Evolutionary conservation across 1,140 invertebrate species (phyloP), one percentile per base, ranked within the genome.

Genomic region (Drosophila saltans): DNA sequence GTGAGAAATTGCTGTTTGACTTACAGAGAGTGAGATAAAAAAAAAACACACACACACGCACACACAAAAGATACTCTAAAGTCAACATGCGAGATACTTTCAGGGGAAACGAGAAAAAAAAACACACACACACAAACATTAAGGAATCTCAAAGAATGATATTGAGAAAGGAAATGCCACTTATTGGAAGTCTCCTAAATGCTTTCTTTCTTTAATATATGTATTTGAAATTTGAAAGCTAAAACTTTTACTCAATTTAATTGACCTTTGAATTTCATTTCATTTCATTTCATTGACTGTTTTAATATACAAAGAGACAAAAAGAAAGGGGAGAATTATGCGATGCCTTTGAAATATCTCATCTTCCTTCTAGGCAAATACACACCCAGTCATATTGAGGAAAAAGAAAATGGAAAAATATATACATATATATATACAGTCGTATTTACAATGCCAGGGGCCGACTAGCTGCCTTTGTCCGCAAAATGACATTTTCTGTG

Each of bases 401-500:
- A 72, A 63, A 40, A 48, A 58, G 66, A 72, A 61, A 77, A 77
- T 66, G 45, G 45, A 26, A 52, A 52, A 26, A 40, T 36, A 40
- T 40, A 40, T 40, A 39, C 11, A 11, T 40, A 52, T 52, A 52
- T 52, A 26, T 52, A 26, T 24, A 26, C 8, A 26, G 21, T 52
- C 45, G 76, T 77, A 77, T 77, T 77, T 77, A 76, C 74, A 76
- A 76, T 72, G 82, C 83, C 82, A 70, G 75, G 79, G 83, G 82
- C 71, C 63, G 67, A 84, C 67, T 65, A 63, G 83, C 80, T 80
- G 79, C 80, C 79, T 64, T 80, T 80, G 79, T 81, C 72, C 83
- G 78, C 73, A 82, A 89, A 83, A 89, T 89, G 84, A 80, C 83
- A 89, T 88, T 88, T 88, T 89, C 84, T 80, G 84, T 89, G 77